Evolutionary conservation across 1,140 invertebrate genomes (phyloP).

Genomic region (Wiebesia pumilae): DNA sequence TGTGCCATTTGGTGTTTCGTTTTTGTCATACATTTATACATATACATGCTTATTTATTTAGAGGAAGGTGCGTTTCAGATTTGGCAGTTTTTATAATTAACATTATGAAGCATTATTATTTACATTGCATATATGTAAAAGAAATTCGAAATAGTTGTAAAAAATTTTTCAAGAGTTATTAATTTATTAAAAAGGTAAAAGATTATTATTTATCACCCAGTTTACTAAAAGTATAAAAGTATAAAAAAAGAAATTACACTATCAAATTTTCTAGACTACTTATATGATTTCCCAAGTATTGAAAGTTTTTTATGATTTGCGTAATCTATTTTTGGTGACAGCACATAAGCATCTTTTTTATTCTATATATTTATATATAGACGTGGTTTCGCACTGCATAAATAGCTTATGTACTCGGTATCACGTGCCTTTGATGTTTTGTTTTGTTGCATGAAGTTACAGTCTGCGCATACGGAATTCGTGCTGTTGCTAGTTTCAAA

Average conservation of each 20-base stretch:
- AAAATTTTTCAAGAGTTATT: too few relatives aligned
- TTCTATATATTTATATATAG: neutral
- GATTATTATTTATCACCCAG: too few relatives aligned
- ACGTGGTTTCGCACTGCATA: neutral
- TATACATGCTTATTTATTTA: neutral
- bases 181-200: too few relatives aligned
- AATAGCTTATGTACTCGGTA: neutral
- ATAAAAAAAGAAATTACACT: too few relatives aligned
- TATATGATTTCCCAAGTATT: neutral
- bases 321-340: neutral
- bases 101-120: neutral
- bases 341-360: neutral
- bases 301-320: neutral
- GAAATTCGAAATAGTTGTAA: too few relatives aligned
- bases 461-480: slow-evolving; percentile 10
- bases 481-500: slow-evolving; percentile 13
- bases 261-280: too few relatives aligned
- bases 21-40: neutral
- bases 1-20: slow-evolving; percentile 43
- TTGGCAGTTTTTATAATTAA: neutral
- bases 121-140: too few relatives aligned
- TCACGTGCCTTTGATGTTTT: slow-evolving; percentile 42
- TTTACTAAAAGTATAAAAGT: too few relatives aligned
- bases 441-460: slow-evolving; percentile 4
- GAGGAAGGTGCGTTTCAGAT: slow-evolving; percentile 25